phyloP scores from a whole-genome alignment of 2,113 vertebrate genomes.

The Oxyura jamaicensis region DNA sequence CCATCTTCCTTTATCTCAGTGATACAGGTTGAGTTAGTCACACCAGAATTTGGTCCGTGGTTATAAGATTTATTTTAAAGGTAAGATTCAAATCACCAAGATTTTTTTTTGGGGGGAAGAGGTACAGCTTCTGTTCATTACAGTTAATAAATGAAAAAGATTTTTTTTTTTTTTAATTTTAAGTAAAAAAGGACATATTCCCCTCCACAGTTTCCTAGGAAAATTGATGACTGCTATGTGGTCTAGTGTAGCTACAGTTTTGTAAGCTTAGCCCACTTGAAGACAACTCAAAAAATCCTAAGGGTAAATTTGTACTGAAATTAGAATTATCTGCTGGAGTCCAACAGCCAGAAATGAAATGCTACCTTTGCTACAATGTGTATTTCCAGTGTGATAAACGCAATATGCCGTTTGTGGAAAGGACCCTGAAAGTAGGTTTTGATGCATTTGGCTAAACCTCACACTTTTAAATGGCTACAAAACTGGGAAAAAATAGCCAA shows the following conservation, averaged over 20 bases:
- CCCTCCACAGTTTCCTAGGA: neutral
- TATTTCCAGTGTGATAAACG: neutral
- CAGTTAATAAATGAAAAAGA: neutral
- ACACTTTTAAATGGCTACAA: neutral
- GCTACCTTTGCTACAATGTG: neutral
- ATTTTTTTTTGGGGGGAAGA: neutral
- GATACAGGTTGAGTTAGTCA: neutral
- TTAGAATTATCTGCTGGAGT: neutral
- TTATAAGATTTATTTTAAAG: neutral
- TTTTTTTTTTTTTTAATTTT: no score
- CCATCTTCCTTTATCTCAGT: neutral
- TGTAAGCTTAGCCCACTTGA: neutral
- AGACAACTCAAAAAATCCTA: neutral
- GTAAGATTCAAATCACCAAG: neutral
- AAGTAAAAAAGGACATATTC: neutral
- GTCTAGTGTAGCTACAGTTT: neutral
- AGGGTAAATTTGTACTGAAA: neutral
- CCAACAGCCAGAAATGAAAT: neutral
- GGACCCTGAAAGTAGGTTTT: neutral
- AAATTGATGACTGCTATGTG: neutral
- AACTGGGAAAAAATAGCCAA: neutral
- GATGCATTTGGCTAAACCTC: neutral
- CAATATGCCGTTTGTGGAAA: neutral
- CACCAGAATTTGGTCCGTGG: neutral
- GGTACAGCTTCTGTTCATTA: neutral